phyloP scores from a whole-genome alignment of 2,888 invertebrate species.

The Agrochola lychnidis region DNA sequence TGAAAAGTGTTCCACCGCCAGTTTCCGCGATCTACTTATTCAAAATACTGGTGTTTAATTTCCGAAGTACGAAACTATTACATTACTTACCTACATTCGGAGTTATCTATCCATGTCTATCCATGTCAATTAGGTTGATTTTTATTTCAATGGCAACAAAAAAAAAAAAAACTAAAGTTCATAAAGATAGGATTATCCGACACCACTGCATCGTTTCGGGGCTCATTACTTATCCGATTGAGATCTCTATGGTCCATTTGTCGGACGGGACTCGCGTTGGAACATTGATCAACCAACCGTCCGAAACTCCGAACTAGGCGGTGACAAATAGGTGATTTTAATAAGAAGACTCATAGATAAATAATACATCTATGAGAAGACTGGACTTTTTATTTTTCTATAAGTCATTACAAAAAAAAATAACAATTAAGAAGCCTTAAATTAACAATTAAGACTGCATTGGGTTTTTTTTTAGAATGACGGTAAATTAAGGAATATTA shows the following conservation, averaged over 20 bases:
- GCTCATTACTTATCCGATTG: conserved; percentile 60
- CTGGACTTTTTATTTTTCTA: conserved; percentile 15
- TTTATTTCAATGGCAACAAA: conserved; percentile 22
- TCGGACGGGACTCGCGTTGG: conserved; percentile 43
- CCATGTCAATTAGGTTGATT: conserved; percentile 27
- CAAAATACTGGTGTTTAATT: neutral
- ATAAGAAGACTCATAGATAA: conserved; percentile 16
- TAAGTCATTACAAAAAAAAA: too few relatives aligned
- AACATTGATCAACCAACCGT: conserved; percentile 54
- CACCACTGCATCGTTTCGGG: conserved; percentile 52
- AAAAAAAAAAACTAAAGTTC: conserved; percentile 5
- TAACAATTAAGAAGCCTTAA: too few relatives aligned
- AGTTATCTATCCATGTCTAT: neutral
- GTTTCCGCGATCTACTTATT: neutral
- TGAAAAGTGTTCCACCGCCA: neutral
- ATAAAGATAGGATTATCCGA: conserved; percentile 46
- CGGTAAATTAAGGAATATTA: too few relatives aligned
- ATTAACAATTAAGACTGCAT: too few relatives aligned
- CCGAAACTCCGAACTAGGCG: conserved; percentile 42
- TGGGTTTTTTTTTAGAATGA: too few relatives aligned
- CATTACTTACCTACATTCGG: neutral
- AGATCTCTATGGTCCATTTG: conserved; percentile 66
- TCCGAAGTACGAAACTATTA: conserved; percentile 1
- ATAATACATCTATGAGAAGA: conserved; percentile 19
- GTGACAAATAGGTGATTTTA: conserved; percentile 64